These are phyloP conservation scores for Phycodurus eques DNA, from an alignment of 2,113 vertebrate genomes.

Conservation along the genomic window DNA sequence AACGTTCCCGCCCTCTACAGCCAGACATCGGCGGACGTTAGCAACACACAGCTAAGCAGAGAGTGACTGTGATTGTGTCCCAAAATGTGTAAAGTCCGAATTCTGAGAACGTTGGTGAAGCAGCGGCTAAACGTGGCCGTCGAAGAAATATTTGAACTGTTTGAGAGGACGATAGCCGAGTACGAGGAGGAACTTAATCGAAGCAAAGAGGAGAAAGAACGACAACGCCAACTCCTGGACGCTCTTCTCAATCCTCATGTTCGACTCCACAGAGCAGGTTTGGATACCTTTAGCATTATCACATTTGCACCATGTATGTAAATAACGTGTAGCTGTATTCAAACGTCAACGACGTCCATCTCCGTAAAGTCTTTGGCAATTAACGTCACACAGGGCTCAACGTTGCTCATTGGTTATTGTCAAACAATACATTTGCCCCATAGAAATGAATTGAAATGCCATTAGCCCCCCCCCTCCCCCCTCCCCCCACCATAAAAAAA, in stretches of 20 bases:
- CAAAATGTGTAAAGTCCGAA: not conserved
- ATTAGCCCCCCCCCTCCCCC: too few relatives aligned
- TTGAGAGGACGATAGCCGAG: not conserved
- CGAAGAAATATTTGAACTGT: not conserved
- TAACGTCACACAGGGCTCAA: too few relatives aligned
- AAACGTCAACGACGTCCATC: too few relatives aligned
- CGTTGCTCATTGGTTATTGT: too few relatives aligned
- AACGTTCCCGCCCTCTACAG: not conserved
- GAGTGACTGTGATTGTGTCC: not conserved
- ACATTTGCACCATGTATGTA: too few relatives aligned
- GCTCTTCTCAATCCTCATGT: not conserved
- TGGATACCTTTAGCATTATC: not conserved
- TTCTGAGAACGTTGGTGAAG: not conserved
- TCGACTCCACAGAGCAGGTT: not conserved
- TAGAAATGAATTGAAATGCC: too few relatives aligned
- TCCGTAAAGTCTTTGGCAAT: too few relatives aligned
- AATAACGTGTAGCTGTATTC: too few relatives aligned
- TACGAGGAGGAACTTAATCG: slow-evolving; percentile 1
- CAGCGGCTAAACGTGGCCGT: not conserved
- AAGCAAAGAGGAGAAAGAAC: not conserved
- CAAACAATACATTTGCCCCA: too few relatives aligned
- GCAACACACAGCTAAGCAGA: not conserved
- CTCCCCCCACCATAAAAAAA: too few relatives aligned
- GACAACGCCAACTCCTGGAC: not conserved
- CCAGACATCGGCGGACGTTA: not conserved